Percentiles rank a stretch among this genome's conserved stretches.
phyloP scores from a whole-genome alignment of 2,888 invertebrate species.

The Athalia circularis region DNA sequence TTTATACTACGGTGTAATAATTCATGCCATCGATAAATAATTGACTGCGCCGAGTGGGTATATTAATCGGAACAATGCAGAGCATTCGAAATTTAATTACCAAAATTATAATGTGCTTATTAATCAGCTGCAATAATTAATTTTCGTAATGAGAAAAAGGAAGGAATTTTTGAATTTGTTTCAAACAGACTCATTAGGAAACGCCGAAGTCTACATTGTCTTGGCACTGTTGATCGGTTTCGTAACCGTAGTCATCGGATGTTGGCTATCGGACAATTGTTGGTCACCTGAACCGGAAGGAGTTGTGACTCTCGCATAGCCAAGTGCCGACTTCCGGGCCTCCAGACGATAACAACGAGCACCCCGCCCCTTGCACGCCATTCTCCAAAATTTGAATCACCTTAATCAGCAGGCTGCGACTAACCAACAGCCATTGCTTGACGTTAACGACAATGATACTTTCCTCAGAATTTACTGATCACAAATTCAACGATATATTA shows the following conservation, averaged over 20 bases:
- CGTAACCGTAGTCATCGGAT: constrained; percentile 84
- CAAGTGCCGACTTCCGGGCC: constrained; percentile 79
- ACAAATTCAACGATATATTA: neutral
- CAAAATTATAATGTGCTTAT: too few species aligned
- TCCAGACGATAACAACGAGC: constrained; percentile 69
- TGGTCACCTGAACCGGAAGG: constrained; percentile 85
- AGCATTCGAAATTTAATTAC: too few species aligned
- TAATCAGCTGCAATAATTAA: neutral
- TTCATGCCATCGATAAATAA: too few species aligned
- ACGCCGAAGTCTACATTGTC: constrained; percentile 86
- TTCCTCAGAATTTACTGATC: constrained; percentile 55
- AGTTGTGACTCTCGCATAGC: constrained; percentile 82
- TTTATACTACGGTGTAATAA: too few species aligned
- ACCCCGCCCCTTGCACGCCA: constrained; percentile 59
- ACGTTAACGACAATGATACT: constrained; percentile 62
- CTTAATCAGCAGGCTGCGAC: constrained; percentile 43
- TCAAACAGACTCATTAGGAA: constrained; percentile 75
- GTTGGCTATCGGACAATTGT: constrained; percentile 87
- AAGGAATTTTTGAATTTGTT: neutral
- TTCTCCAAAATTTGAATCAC: constrained; percentile 54
- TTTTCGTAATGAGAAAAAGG: neutral
- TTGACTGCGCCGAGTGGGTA: too few species aligned
- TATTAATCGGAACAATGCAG: too few species aligned
- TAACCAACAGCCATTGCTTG: constrained; percentile 59
- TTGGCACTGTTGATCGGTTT: constrained; percentile 83